Base-by-base conservation (phyloP, 2,797 vertebrate genomes). In the Hippocampus kuda region DNA sequence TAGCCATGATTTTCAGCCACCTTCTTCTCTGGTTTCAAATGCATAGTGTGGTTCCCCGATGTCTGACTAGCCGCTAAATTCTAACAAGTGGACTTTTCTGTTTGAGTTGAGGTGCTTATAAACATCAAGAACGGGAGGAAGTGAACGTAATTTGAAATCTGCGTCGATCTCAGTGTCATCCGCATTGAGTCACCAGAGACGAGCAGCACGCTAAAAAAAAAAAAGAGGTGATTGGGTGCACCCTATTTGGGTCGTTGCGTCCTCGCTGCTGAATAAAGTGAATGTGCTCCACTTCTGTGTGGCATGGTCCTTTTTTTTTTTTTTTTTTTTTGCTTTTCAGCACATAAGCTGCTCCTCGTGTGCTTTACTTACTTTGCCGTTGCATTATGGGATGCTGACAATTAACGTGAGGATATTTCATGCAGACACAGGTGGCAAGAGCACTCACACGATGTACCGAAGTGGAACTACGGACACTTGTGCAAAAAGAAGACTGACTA, bases 321-420 rank as follows among this genome's bases (percentile, higher is more conserved):
- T 62, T 16, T 41, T 63, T 62, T 22, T 62, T 16, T 41, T 63
- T 62, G 11, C 60, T 42, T 63, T 63, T 63, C 61, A 44, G 61
- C 34, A 42, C 38, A 24, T 42, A 44, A 63, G 57, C n/a, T 24
- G 53, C 22, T n/a, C 8, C 53, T 53, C 22, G 53, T 8, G 27
- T 30, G 59, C 27, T 60, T n/a, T 42, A 24, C 20, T n/a, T n/a
- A n/a, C 22, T 41, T 42, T 42, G 10, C 27, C 20, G 16, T 30
- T 54, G 20, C 53, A 54, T n/a, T 54, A 10, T 54, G 51, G 51
- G 51, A 54, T 11, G 16, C 53, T 24, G 53, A 24, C 9, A 54
- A 54, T 54, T 24, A 12, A 11, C 53, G 9, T 54, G 53, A 54
- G 53, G 10, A n/a, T 10, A 1, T 54, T 54, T 24, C 10, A 11